phyloP scores from a whole-genome alignment of 2,888 invertebrate species.

The Fragum fragum region DNA sequence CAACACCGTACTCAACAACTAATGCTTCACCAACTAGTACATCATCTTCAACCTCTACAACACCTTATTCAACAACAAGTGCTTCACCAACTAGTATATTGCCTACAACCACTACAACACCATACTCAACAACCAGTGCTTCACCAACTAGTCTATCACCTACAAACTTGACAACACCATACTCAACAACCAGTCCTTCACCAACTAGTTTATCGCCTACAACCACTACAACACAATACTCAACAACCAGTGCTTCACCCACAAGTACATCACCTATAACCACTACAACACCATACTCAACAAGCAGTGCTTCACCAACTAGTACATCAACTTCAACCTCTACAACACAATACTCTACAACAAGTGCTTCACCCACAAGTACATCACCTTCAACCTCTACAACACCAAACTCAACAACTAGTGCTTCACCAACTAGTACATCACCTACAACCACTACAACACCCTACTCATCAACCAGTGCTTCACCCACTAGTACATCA shows the following conservation, averaged over 20 bases:
- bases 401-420: constrained; percentile 13
- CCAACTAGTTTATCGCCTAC: not conserved
- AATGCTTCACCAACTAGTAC: not conserved
- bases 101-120: no score
- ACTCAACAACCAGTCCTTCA: not conserved
- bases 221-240: no score
- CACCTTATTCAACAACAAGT: not conserved
- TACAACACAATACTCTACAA: not conserved
- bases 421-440: not conserved
- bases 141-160: no score
- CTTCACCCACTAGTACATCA: not conserved
- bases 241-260: not conserved
- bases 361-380: not conserved
- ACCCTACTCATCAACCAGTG: constrained; percentile 11
- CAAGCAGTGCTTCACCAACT: not conserved
- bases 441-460: not conserved
- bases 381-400: constrained; percentile 4
- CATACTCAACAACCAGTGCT: no score
- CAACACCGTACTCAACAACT: not conserved
- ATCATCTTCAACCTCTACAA: not conserved
- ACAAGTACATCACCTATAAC: not conserved
- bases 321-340: not conserved
- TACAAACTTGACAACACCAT: no score
- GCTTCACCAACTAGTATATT: not conserved
- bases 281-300: no score